Base-by-base conservation (phyloP, 37 sponge, comb jelly and placozoan species). In the Spongilla lacustris region DNA sequence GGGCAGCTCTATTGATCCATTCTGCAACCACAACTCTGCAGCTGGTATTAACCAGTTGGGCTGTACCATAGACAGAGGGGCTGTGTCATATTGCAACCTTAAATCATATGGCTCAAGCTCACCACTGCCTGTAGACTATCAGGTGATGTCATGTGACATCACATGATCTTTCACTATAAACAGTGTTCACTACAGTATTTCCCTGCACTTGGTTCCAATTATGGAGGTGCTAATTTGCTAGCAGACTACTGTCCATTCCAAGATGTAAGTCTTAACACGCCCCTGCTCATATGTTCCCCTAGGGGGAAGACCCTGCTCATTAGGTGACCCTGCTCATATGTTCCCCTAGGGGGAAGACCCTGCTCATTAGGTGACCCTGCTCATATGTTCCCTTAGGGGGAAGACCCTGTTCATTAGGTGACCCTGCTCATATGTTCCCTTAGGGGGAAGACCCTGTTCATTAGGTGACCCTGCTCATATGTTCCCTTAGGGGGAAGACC, bases 231-330 rank as follows among this genome's bases (percentile, higher is more conserved):
- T 36, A 71, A 90, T 9, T n/a, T 58, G 2, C 29, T 94, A 12
- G 81, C 94, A 31, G 94, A 94, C 66, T 94, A 35, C 67, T 94
- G 94, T 46, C 91, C 94, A 21, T 89, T 83, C 32, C 70, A 87
- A 0, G 36, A 71, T 21, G 91, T 93, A n/a, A 83, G 89, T 68
- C 8, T 23, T 23, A 37, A 4, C 33, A 34, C 11, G n/a, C 6
- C 35, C 31, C 31, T 26, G 29, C n/a, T 75, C 24, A 25, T 32
- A 36, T 46, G 8, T 46, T 46, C 46, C 46, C 8, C 46, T 46
- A 46, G 8, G 4, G 4, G 46, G 46, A n/a, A n/a, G 46, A 46
- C 46, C 46, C 46, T 46, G 8, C n/a, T n/a, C 46, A 46, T 4
- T 4, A 8, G 46, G 8, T 46, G 8, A 46, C 46, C 46, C 32